Evolutionary conservation across 2,888 invertebrate species (phyloP).

Genomic region (Phalera bucephala): DNA sequence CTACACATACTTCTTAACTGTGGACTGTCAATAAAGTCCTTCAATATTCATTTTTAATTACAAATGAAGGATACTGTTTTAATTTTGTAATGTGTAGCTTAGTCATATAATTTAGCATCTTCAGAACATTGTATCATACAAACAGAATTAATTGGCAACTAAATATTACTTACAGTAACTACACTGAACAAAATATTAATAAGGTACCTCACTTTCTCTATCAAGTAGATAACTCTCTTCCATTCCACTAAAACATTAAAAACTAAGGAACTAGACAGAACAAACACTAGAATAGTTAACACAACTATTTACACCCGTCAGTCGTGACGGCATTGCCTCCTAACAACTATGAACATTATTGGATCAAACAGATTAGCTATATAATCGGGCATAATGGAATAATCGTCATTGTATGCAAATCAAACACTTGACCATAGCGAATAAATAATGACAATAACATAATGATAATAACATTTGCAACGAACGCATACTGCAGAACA

Average conservation of each 20-base stretch:
- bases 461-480: slow-evolving; percentile 50
- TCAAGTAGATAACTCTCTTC: slow-evolving; percentile 56
- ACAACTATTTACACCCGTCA: slow-evolving; percentile 21
- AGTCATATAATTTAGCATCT: too few relatives aligned
- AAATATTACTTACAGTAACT: background rate
- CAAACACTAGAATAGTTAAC: slow-evolving; percentile 9
- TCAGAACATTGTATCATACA: too few relatives aligned
- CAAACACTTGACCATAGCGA: slow-evolving; percentile 60
- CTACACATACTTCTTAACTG: slow-evolving; percentile 77
- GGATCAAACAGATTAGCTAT: slow-evolving; percentile 41
- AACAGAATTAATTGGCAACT: background rate
- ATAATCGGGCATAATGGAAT: slow-evolving; percentile 51
- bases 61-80: background rate
- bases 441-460: slow-evolving; percentile 54
- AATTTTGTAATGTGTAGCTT: background rate
- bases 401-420: slow-evolving; percentile 73
- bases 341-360: slow-evolving; percentile 33
- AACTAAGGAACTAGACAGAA: slow-evolving; percentile 20
- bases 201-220: slow-evolving; percentile 61
- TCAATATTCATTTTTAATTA: slow-evolving; percentile 32
- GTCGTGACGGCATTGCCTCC: slow-evolving; percentile 30
- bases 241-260: slow-evolving; percentile 42
- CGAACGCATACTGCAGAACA: slow-evolving; percentile 47
- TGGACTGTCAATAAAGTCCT: slow-evolving; percentile 66
- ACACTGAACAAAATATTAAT: slow-evolving; percentile 9